These are phyloP conservation scores for Lutjanus argentimaculatus DNA, from an alignment of 2,797 vertebrate genomes.

Conservation along the genomic window DNA sequence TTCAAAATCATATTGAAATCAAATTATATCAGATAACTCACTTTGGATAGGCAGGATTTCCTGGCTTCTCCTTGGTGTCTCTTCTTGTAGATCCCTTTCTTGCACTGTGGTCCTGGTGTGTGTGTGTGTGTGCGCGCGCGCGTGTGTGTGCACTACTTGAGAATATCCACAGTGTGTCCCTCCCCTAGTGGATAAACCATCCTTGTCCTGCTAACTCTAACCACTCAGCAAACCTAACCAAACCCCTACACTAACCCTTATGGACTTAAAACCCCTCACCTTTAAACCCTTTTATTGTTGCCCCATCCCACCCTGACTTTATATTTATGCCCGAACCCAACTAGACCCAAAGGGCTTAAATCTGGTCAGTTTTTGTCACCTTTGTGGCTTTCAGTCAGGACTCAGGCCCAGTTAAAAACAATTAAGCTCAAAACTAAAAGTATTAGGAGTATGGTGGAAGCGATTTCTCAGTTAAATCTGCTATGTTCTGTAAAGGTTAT, in stretches of 20 bases:
- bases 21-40: neutral
- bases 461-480: neutral
- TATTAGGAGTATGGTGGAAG: neutral
- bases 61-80: constrained; percentile 42
- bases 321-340: constrained; percentile 64
- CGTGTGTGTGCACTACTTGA: constrained; percentile 24
- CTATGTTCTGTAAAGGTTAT: neutral
- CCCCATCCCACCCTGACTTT: constrained; percentile 13
- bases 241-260: constrained; percentile 54
- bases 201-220: constrained; percentile 51
- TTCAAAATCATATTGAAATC: neutral
- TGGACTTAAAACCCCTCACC: constrained; percentile 11
- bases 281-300: constrained; percentile 19
- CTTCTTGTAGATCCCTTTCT: constrained; percentile 26
- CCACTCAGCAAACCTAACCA: constrained; percentile 39
- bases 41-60: neutral
- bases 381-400: neutral
- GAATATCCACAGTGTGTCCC: constrained; percentile 33
- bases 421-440: neutral
- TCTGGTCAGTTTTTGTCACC: constrained; percentile 5
- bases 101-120: constrained; percentile 45
- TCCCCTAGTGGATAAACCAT: constrained; percentile 49
- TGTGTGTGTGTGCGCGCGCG: constrained; percentile 22
- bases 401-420: neutral
- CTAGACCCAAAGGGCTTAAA: constrained; percentile 48